Base-by-base conservation (phyloP, 2,888 invertebrate species). In the Noctua fimbriata region DNA sequence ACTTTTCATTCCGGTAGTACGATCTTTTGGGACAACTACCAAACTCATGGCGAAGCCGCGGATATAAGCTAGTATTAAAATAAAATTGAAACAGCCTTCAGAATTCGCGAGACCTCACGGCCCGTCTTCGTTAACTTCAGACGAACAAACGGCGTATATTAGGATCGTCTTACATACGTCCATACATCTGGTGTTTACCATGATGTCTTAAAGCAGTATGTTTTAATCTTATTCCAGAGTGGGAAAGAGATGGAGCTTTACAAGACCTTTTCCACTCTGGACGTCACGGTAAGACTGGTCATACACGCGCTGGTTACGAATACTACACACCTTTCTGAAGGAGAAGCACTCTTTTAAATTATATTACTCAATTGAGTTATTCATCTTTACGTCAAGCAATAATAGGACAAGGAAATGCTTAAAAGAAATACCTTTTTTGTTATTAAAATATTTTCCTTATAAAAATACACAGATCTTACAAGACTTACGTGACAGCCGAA, bases 291-390 rank as follows among this genome's bases (percentile, higher is more conserved):
- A 60, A 60, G 3, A 2, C 6, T 18, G 49, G 18, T 18, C 18
- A 49, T 49, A 49, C 49, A 6, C 49, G 49, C 18, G 49, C 18
- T 18, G 18, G 49, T 49, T 49, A 16, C 7, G 6, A 7, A 18
- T 21, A 49, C 18, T 18, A 6, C 1, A 44, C 9, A 24, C 24
- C n/a, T n/a, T n/a, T 14, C 0, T n/a, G n/a, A 58, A 44, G 10
- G 28, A 24, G 9, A 73, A 47, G 9, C 32, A 36, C 32, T 28
- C 32, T 63, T 18, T 32, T 32, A 49, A 69, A 32, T 32, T 21
- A 36, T 58, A 49, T 58, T 32, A 74, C 18, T 60, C 18, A 47
- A 75, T 32, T 47, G 32, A 47, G 58, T 76, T n/a, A 76, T 76
- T 75, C 44, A 75, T 58, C 18, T 14, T 18, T 14, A 32, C 32